Percentiles rank a stretch among this genome's conserved stretches.
phyloP scores from a whole-genome alignment of 92 coral and sea anemone species.

The Chrysogorgia sp. region DNA sequence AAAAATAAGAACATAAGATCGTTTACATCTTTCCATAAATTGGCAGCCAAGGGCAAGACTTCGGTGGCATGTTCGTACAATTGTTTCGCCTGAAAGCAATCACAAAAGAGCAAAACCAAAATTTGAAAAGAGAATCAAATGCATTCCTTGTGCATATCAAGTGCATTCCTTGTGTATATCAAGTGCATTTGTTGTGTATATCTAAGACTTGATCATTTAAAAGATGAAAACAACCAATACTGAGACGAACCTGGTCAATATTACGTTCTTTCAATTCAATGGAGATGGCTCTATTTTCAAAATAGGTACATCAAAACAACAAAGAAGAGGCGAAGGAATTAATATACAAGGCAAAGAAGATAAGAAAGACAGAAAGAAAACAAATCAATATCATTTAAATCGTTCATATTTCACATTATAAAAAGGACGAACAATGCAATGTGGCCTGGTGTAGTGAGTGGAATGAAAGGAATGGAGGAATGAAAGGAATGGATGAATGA shows the following conservation, averaged over 20 bases:
- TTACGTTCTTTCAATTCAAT: conserved; percentile 77
- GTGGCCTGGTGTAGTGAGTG: too few species aligned
- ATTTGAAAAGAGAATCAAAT: conserved; percentile 25
- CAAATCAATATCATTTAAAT: neutral
- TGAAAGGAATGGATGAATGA: neutral
- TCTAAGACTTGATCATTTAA: too few species aligned
- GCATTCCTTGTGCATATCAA: neutral
- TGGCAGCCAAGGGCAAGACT: conserved; percentile 83
- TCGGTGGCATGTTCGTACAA: conserved; percentile 91
- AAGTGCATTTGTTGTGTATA: too few species aligned
- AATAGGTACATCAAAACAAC: conserved; percentile 29
- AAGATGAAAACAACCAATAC: too few species aligned
- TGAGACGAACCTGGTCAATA: conserved; percentile 91
- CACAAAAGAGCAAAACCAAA: conserved; percentile 40
- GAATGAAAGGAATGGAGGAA: too few species aligned
- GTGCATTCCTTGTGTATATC: too few species aligned
- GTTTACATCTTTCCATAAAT: conserved; percentile 99
- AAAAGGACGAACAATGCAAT: too few species aligned
- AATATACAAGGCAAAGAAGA: neutral
- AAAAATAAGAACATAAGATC: conserved; percentile 8
- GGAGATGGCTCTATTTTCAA: conserved; percentile 72
- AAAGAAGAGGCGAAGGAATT: conserved; percentile 23
- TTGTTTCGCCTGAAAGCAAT: conserved; percentile 94
- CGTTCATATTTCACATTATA: neutral
- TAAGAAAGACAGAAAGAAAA: neutral